These are phyloP conservation scores for Heliconius eleuchia DNA, from an alignment of 1,140 invertebrate genomes.

Conservation along the genomic window DNA sequence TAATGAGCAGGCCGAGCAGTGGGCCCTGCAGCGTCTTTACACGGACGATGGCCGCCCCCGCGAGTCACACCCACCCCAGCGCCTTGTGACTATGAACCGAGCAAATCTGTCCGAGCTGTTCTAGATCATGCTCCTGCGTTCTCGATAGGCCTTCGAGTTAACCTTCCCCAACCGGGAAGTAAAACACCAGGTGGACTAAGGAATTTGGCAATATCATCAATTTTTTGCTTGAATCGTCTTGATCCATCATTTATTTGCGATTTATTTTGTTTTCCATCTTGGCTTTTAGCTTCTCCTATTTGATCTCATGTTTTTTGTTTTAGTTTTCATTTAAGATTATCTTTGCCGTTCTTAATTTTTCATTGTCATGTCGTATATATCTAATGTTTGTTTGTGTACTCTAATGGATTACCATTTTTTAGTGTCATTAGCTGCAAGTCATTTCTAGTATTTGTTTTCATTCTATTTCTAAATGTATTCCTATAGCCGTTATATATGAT, in stretches of 20 bases:
- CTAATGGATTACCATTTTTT: not conserved
- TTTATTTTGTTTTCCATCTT: not conserved
- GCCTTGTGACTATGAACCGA: constrained; percentile 91
- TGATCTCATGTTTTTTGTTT: not conserved
- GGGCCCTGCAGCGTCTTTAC: constrained; percentile 87
- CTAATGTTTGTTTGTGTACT: not conserved
- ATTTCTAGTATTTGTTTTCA: not conserved
- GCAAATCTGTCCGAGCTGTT: constrained; percentile 85
- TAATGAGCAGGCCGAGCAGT: constrained; percentile 79
- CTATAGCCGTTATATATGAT: not conserved
- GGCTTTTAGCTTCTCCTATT: not conserved
- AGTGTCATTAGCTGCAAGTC: not conserved
- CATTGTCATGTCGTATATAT: not conserved
- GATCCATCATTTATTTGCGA: constrained; percentile 32
- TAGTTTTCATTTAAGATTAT: not conserved
- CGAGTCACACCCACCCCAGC: constrained; percentile 90
- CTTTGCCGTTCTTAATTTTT: not conserved
- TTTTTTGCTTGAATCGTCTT: constrained; percentile 20
- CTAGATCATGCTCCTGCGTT: constrained; percentile 86
- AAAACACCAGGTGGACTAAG: constrained; percentile 66
- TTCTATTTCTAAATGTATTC: not conserved
- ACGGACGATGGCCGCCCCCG: constrained; percentile 88
- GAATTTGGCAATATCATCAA: not conserved
- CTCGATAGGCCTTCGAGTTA: constrained; percentile 85
- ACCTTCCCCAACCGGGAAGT: constrained; percentile 59